These are phyloP conservation scores for Chloebia gouldiae DNA, from an alignment of 2,113 vertebrate species.

Conservation along the genomic window DNA sequence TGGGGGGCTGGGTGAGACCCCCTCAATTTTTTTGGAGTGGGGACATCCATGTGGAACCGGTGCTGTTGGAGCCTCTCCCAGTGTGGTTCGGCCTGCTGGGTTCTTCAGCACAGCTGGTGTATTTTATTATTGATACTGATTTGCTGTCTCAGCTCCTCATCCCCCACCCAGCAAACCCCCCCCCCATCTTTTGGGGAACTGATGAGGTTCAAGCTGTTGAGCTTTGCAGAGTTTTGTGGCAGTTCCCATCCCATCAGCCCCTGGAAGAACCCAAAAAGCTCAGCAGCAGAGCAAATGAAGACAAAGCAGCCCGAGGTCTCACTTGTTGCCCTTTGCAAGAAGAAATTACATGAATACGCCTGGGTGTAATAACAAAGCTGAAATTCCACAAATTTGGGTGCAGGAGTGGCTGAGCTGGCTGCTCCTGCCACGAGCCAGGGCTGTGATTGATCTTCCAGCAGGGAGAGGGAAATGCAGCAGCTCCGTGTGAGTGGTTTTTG, in stretches of 20 bases:
- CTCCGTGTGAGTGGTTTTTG: background rate
- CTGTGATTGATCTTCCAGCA: background rate
- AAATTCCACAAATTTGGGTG: background rate
- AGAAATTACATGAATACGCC: background rate
- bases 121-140: background rate
- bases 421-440: background rate
- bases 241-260: background rate
- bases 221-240: background rate
- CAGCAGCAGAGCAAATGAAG: background rate
- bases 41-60: rapidly evolving
- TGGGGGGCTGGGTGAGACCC: background rate
- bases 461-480: background rate
- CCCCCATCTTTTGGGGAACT: background rate
- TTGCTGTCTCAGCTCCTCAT: background rate
- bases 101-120: background rate
- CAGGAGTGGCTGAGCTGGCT: background rate
- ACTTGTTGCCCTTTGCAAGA: background rate
- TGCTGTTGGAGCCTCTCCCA: background rate
- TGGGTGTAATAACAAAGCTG: background rate
- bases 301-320: background rate
- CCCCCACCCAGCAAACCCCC: background rate
- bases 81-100: background rate
- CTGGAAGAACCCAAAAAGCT: background rate
- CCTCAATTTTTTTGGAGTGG: background rate
- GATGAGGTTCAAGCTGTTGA: background rate